phyloP scores from a whole-genome alignment of 2,888 invertebrate genomes.

The Acrobasis consociella region DNA sequence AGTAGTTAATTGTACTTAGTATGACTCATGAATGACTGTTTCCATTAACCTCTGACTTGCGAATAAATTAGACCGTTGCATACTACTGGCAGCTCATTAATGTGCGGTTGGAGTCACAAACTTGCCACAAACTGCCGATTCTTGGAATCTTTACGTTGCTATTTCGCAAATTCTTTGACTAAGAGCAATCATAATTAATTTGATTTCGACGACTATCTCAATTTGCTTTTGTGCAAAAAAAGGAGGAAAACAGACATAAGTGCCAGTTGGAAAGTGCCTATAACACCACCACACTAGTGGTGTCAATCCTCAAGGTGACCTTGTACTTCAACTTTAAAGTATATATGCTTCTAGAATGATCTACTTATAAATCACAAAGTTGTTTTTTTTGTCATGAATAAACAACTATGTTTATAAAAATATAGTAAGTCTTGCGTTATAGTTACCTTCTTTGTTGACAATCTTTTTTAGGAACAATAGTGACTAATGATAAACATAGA shows the following conservation, averaged over 20 bases:
- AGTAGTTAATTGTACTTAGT: background rate
- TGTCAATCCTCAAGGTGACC: no score
- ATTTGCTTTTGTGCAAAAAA: no score
- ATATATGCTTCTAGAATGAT: background rate
- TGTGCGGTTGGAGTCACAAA: background rate
- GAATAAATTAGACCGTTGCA: background rate
- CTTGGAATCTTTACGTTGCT: background rate
- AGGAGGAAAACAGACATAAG: no score
- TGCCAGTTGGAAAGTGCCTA: no score
- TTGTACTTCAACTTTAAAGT: no score
- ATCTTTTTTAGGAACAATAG: background rate
- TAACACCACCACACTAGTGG: no score
- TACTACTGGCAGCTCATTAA: background rate
- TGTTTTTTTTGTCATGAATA: background rate
- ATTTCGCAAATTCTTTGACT: background rate
- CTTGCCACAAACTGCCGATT: background rate
- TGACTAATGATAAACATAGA: background rate
- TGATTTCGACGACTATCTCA: background rate
- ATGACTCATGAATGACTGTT: background rate
- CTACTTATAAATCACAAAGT: background rate
- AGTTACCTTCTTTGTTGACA: slow-evolving; percentile 1
- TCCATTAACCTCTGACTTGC: slow-evolving; percentile 9
- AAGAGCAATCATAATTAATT: background rate
- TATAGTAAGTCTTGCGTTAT: background rate
- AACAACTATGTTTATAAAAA: background rate